Percentiles rank a stretch among this genome's conserved stretches.
These are phyloP conservation scores for Falco naumanni DNA, from an alignment of 2,797 vertebrate genomes.

Conservation along the genomic window DNA sequence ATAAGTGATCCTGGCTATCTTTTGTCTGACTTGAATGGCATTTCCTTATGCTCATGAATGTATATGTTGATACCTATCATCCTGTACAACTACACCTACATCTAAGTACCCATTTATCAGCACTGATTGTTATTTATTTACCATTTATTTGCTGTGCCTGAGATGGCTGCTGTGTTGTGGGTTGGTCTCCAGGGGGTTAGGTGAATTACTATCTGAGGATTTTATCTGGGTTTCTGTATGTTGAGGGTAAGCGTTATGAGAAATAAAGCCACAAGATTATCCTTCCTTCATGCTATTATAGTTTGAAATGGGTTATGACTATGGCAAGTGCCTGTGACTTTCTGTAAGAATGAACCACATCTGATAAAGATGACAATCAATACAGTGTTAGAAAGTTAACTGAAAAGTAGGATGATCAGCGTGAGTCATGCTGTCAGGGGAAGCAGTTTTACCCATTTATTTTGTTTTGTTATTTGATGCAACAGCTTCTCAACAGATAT, in stretches of 20 bases:
- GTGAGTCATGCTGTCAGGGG: slow-evolving; percentile 67
- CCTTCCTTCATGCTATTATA: slow-evolving; percentile 28
- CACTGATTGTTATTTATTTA: not conserved
- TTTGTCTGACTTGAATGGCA: not conserved
- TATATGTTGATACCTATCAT: not conserved
- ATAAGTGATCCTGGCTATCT: not conserved
- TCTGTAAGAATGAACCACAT: slow-evolving; percentile 68
- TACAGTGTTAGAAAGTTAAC: slow-evolving; percentile 55
- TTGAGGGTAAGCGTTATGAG: not conserved
- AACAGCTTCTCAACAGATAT: slow-evolving; percentile 54
- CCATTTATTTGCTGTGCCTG: not conserved
- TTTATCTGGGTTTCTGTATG: slow-evolving; percentile 50
- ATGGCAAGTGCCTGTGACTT: slow-evolving; percentile 66
- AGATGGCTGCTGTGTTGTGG: not conserved
- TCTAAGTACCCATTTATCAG: not conserved
- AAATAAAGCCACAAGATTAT: slow-evolving; percentile 48
- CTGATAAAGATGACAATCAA: slow-evolving; percentile 58
- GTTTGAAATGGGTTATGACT: slow-evolving; percentile 57
- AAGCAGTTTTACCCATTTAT: slow-evolving; percentile 50
- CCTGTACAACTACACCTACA: not conserved
- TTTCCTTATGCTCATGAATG: not conserved
- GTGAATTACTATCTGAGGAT: not conserved
- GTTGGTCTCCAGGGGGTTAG: not conserved
- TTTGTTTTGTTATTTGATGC: slow-evolving; percentile 54
- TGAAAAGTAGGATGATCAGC: slow-evolving; percentile 56